phyloP scores from a whole-genome alignment of 1,140 invertebrate species.

The Drosophila kikkawai region DNA sequence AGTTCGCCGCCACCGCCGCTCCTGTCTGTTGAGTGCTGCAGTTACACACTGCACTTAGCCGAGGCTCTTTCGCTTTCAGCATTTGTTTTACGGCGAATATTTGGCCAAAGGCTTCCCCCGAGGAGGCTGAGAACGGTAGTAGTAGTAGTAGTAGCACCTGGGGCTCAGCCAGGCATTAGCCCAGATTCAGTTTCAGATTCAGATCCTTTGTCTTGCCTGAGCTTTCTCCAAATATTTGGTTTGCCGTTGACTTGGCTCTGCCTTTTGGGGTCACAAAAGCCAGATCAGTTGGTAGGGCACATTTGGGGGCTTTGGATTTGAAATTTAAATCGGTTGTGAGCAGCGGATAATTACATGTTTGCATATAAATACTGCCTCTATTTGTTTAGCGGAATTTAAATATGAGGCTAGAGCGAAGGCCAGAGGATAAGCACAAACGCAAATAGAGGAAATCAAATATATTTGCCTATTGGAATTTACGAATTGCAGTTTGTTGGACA shows the following conservation, averaged over 20 bases:
- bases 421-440: constrained; percentile 9
- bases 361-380: background rate
- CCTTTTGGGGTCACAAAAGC: constrained; percentile 24
- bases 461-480: background rate
- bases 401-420: background rate
- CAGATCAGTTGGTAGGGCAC: background rate
- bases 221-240: constrained; percentile 32
- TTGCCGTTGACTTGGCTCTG: constrained; percentile 21
- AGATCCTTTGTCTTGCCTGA: constrained; percentile 35
- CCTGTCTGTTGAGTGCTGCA: constrained; percentile 41
- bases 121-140: background rate
- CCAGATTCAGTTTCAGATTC: constrained; percentile 19
- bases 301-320: background rate
- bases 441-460: constrained; percentile 13
- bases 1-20: constrained; percentile 42
- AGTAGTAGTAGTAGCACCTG: constrained; percentile 15
- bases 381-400: constrained; percentile 18
- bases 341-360: constrained; percentile 15
- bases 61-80: constrained; percentile 25
- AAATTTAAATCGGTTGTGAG: constrained; percentile 8
- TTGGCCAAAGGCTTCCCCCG: constrained; percentile 32
- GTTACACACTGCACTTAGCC: constrained; percentile 40
- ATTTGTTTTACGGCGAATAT: constrained; percentile 61
- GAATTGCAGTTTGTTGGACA: background rate
- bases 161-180: constrained; percentile 32